These are phyloP conservation scores for Belonocnema kinseyi DNA, from an alignment of 1,140 invertebrate species.

Conservation along the genomic window DNA sequence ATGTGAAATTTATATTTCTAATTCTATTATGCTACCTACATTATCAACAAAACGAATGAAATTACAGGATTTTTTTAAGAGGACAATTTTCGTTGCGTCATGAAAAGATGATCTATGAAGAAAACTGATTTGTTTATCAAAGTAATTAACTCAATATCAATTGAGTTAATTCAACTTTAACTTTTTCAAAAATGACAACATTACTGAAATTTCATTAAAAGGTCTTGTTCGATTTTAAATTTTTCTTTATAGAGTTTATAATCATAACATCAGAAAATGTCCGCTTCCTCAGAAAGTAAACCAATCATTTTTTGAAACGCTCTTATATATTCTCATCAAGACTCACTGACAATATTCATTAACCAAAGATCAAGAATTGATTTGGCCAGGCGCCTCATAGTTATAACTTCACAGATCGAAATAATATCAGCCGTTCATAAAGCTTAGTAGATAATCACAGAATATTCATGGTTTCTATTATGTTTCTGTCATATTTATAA, in stretches of 20 bases:
- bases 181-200: not conserved
- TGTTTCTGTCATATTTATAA: slow-evolving; percentile 19
- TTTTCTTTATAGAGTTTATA: not conserved
- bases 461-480: slow-evolving; percentile 24
- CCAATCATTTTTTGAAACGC: not conserved
- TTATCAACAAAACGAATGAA: too few species aligned
- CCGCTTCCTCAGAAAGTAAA: not conserved
- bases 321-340: not conserved
- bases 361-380: not conserved
- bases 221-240: not conserved
- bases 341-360: not conserved
- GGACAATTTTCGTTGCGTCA: too few species aligned
- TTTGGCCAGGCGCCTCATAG: not conserved
- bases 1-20: too few species aligned
- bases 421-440: not conserved
- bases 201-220: not conserved
- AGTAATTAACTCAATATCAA: too few species aligned
- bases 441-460: slow-evolving; percentile 7
- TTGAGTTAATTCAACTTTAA: too few species aligned
- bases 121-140: too few species aligned
- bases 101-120: too few species aligned
- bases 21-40: too few species aligned
- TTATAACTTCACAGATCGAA: not conserved
- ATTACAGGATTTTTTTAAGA: too few species aligned
- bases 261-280: not conserved